Conservation (phyloP, 1,140 invertebrate genomes). For the Drosophila biarmipes region DNA sequence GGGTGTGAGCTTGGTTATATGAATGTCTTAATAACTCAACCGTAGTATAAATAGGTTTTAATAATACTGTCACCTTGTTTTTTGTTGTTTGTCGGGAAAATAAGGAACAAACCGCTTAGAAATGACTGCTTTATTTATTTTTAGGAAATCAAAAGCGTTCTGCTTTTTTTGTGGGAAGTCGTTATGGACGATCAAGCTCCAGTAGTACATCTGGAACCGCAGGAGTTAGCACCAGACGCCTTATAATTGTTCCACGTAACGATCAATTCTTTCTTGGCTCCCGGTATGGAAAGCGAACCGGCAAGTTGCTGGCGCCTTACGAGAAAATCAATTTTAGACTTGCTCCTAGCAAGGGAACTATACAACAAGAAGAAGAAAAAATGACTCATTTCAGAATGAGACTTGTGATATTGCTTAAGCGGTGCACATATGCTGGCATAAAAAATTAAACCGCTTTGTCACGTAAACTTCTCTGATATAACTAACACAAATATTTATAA, state of each 20-base stretch:
- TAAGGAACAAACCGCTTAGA: too few relatives aligned
- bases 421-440: too few relatives aligned
- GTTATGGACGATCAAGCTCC: constrained; percentile 76
- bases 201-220: constrained; percentile 15
- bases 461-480: too few relatives aligned
- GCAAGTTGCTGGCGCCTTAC: constrained; percentile 11
- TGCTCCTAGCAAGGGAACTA: not conserved
- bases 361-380: not conserved
- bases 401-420: not conserved
- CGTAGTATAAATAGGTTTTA: too few relatives aligned
- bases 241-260: constrained; percentile 77
- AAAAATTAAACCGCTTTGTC: too few relatives aligned
- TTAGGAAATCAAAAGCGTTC: constrained; percentile 53
- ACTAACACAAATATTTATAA: too few relatives aligned
- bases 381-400: not conserved
- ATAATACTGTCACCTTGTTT: too few relatives aligned
- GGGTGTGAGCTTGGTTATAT: too few relatives aligned
- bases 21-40: too few relatives aligned
- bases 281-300: constrained; percentile 78
- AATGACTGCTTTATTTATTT: not conserved
- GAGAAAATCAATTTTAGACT: not conserved
- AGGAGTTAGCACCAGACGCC: constrained; percentile 62
- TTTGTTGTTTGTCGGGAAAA: too few relatives aligned
- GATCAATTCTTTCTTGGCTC: constrained; percentile 83
- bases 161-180: constrained; percentile 81